Base-by-base conservation (phyloP, 2,113 vertebrate genomes). In the Neofelis nebulosa region DNA sequence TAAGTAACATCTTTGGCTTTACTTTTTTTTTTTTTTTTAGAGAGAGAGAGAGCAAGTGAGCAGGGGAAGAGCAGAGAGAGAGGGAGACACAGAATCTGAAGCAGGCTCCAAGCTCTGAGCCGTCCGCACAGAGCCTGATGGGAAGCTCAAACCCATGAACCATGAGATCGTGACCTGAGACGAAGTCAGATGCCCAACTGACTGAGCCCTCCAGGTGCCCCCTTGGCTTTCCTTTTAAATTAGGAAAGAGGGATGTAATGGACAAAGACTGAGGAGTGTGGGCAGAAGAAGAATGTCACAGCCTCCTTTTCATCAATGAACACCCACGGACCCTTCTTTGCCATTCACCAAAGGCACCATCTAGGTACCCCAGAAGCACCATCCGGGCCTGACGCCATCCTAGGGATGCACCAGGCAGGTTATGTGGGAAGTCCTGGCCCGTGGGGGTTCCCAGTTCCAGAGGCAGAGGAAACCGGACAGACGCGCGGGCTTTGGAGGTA, bases 401-500 rank as follows among this genome's bases (percentile, higher is more conserved):
- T 27, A 31, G 66, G 1, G 14, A 57, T 2, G 10, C 21, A 65
- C 18, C 8, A 25, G 25, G 57, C 18, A 65, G 76, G 31, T 29
- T 31, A n/a, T 0, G 2, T 0, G 2, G 76, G 50, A 61, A 8
- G 31, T 38, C 71, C 84, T n/a, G 38, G 38, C 13, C 21, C 6
- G 0, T 2, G 2, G 36, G 15, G 63, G 33, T 21, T 71, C 61
- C 19, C 13, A 68, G 50, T 41, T 68, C 83, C 91, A 0, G 3
- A 27, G n/a, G 50, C 61, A 15, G 63, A 55, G n/a, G 41, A 65
- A 21, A 88, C 41, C 9, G 36, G 66, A 33, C 0, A 0, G 66
- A 33, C 0, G 0, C 9, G 10, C 1, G 5, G 5, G 18, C 48
- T 55, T 23, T 0, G 6, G 78, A 86, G 33, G 27, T 4, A 55